Evolutionary conservation across 2,888 invertebrate genomes (phyloP), one percentile per base, ranked within the genome.

Genomic region (Allygus modestus): DNA sequence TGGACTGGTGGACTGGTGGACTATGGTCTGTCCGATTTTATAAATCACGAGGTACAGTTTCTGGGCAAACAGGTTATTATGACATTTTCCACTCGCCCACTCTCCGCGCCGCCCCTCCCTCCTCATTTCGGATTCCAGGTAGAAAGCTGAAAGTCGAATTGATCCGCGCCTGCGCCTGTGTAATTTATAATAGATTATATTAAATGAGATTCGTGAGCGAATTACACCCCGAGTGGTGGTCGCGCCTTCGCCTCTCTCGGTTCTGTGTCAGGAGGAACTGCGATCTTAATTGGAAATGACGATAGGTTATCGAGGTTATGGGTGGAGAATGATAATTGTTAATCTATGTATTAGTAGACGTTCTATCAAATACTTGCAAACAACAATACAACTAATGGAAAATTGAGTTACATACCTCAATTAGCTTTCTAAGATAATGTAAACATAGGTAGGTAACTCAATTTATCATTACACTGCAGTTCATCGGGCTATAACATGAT

Each of bases 1-100:
- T n/a, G n/a, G n/a, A 46, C 15, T 17, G 12, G 46, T 4, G 28
- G 31, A 15, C 26, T 28, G 12, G 65, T 65, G 65, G 65, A 28
- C 65, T 28, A 31, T 65, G 20, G 65, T 15, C 65, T 28, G 71
- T 71, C 71, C 41, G 71, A 71, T 71, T 71, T 71, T 41, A 71
- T 71, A 71, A 71, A 71, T 71, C 71, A 71, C 71, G 37, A 37
- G 41, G 17, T 23, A 51, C 28, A 73, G 73, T 43, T 23, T 28
- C 75, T 46, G 75, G 46, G 41, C 43, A 46, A 58, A 79, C 79
- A 33, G 79, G 79, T 79, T 79, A 54, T 79, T 79, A 79, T 79
- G 79, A 79, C 79, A 79, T 79, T 79, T 77, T 15, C 54, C 31
- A 2, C 37, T 69, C 69, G 69, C 69, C 69, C 43, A 75, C 75